Evolutionary conservation across 2,113 vertebrate species (phyloP), one percentile per base, ranked within the genome.

Genomic region (Anoplopoma fimbria): DNA sequence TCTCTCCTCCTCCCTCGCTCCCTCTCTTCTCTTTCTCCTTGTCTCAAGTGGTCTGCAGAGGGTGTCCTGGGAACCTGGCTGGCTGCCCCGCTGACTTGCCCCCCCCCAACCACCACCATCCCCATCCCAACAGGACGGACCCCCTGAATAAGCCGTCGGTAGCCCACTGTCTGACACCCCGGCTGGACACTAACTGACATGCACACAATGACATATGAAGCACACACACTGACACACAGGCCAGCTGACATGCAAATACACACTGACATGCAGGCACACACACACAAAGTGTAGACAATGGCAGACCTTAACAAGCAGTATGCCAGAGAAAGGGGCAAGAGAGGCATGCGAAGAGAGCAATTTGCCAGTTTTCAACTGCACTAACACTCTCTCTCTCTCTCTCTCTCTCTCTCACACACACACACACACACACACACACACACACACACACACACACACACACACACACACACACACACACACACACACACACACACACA

Each of bases 21-120:
- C 55, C 70, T 83, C 84, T 76, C 77, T 71, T 68, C 69, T 81
- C 81, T 92, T 85, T 90, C 79, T 88, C 63, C 86, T 81, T 25
- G 55, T 92, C 91, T 94, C 91, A 91, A 94, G 92, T 92, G 87
- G 91, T 88, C 87, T 89, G 77, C 88, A 76, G 82, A 89, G 86
- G 84, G 87, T 85, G 82, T 89, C 93, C 90, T 93, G 94, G 93
- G 94, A 95, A 95, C 88, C 92, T 94, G 93, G 93, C 91, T 73
- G 81, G 55, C 60, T 88, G 91, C 93, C 91, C 78, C 51, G 9
- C 74, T 76, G 84, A 77, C 81, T n/a, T n/a, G n/a, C n/a, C 47
- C 36, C 9, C 17, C 0, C 33, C 27, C 13, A 25, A 12, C 38
- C 63, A 65, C 31, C 67, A 40, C 23, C 60, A 55, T 25, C 17